phyloP scores from a whole-genome alignment of 2,888 invertebrate genomes.

The Physocephala rufipes region DNA sequence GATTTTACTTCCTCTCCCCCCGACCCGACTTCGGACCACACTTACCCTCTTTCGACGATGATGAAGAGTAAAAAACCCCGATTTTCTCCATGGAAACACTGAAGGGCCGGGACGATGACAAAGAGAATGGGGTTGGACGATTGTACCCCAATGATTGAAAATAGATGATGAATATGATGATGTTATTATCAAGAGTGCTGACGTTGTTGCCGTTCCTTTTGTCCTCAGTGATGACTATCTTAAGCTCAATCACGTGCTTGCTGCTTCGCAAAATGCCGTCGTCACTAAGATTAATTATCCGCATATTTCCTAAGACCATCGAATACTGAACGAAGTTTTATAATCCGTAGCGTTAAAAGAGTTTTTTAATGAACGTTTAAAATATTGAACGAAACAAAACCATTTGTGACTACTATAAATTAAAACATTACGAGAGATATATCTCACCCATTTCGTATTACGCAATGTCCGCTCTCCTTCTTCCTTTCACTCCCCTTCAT shows the following conservation, averaged over 20 bases:
- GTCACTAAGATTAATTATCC: not conserved
- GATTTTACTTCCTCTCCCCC: constrained; percentile 43
- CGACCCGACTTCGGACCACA: not conserved
- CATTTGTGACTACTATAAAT: no score
- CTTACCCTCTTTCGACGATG: not conserved
- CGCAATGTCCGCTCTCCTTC: no score
- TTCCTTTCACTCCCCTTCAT: no score
- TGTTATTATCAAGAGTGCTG: constrained; percentile 6
- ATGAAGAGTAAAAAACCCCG: not conserved
- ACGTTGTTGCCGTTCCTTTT: not conserved
- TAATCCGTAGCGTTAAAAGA: not conserved
- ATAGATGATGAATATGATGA: constrained; percentile 6
- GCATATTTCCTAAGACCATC: not conserved
- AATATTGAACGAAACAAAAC: no score
- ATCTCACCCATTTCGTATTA: no score
- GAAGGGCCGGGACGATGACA: not conserved
- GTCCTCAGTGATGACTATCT: constrained; percentile 27
- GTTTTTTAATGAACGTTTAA: not conserved
- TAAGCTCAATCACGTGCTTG: constrained; percentile 32
- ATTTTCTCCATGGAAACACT: constrained; percentile 4
- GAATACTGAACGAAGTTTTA: not conserved
- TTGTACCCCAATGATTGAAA: not conserved
- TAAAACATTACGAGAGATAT: no score
- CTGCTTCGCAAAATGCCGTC: constrained; percentile 9
- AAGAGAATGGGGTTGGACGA: constrained; percentile 3